phyloP scores from a whole-genome alignment of 2,888 invertebrate species.

The Tillus elongatus region DNA sequence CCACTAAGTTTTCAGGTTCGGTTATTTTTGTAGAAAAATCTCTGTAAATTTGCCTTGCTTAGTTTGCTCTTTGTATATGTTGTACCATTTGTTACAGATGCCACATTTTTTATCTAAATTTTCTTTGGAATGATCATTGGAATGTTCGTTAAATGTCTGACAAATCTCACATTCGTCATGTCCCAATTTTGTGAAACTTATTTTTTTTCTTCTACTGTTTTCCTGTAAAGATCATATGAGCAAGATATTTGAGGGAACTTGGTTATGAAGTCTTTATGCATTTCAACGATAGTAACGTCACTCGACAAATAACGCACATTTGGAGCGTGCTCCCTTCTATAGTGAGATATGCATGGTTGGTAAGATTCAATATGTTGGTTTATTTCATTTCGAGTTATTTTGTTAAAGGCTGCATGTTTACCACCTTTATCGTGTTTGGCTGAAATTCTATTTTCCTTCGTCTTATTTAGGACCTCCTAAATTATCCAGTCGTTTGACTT shows the following conservation, averaged over 20 bases:
- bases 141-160: too few species aligned
- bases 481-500: too few species aligned
- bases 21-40: slow-evolving; percentile 7
- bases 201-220: slow-evolving; percentile 8
- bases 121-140: slow-evolving; percentile 11
- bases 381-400: too few species aligned
- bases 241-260: slow-evolving; percentile 10
- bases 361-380: too few species aligned
- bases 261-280: slow-evolving; percentile 12
- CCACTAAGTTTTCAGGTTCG: slow-evolving; percentile 9
- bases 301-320: slow-evolving; percentile 13
- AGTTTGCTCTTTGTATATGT: slow-evolving; percentile 11
- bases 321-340: slow-evolving; percentile 15
- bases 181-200: slow-evolving; percentile 10
- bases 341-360: slow-evolving; percentile 13
- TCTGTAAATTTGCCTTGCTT: slow-evolving; percentile 6
- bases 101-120: slow-evolving; percentile 9
- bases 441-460: too few species aligned
- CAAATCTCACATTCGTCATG: slow-evolving; percentile 12
- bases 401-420: too few species aligned
- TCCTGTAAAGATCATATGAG: slow-evolving; percentile 11
- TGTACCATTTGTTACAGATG: slow-evolving; percentile 10
- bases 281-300: slow-evolving; percentile 12
- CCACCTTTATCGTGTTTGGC: too few species aligned
- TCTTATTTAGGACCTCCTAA: too few species aligned